phyloP scores from a whole-genome alignment of 64 coral and sea anemone species.

The Montipora efflorescens region DNA sequence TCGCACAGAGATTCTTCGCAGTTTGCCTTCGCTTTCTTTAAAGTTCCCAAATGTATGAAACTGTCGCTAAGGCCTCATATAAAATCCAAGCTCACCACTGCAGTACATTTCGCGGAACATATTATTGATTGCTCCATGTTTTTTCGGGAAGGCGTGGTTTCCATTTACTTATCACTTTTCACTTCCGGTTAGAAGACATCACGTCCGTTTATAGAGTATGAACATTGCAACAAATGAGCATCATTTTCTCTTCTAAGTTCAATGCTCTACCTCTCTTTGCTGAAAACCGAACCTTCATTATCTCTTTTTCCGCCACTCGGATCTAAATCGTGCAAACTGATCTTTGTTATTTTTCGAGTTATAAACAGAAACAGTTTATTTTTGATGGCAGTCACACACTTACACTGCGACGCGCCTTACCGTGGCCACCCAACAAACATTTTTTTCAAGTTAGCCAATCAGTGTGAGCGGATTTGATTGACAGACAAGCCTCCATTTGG shows the following conservation, averaged over 20 bases:
- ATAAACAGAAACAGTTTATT: too few relatives aligned
- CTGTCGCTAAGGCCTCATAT: background rate
- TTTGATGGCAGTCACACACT: too few relatives aligned
- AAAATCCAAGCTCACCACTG: background rate
- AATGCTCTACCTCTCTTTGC: background rate
- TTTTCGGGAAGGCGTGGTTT: conserved; percentile 29
- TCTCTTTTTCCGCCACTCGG: background rate
- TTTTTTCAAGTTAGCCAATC: too few relatives aligned
- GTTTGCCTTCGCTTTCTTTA: background rate
- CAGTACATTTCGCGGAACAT: background rate
- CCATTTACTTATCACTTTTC: background rate
- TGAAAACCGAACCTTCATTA: background rate
- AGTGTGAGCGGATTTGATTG: too few relatives aligned
- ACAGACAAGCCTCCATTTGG: too few relatives aligned
- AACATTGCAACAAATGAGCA: conserved; percentile 13
- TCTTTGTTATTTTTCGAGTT: too few relatives aligned
- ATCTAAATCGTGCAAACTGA: too few relatives aligned
- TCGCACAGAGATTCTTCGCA: background rate
- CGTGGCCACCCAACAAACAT: too few relatives aligned
- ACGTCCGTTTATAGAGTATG: conserved; percentile 36
- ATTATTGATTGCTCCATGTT: conserved; percentile 22
- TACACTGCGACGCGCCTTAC: too few relatives aligned
- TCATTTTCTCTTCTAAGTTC: conserved; percentile 25
- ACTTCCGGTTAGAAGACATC: conserved; percentile 35
- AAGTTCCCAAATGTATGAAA: background rate